A percentile compares a stretch with the other conserved stretches of the same genome.
phyloP scores from a whole-genome alignment of 2,113 vertebrate genomes.

The Oncorhynchus gorbuscha region DNA sequence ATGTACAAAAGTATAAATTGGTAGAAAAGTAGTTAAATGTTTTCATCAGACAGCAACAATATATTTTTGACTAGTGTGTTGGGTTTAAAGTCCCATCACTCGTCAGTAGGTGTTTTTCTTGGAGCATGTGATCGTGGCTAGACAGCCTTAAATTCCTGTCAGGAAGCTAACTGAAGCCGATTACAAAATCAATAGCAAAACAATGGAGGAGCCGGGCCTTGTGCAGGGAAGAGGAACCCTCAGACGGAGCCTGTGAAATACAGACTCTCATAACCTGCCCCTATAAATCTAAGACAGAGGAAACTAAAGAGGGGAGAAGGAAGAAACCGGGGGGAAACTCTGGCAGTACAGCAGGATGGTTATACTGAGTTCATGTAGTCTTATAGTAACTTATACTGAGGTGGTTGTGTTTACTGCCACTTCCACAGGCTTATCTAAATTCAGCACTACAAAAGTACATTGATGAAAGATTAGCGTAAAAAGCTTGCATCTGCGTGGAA shows the following conservation, averaged over 20 bases:
- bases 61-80: conserved; percentile 13
- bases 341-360: neutral
- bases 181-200: conserved; percentile 36
- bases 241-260: neutral
- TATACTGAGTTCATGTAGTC: neutral
- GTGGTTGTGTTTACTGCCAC: neutral
- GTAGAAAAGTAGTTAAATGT: no score
- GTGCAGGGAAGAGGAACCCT: neutral
- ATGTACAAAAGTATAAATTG: no score
- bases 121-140: neutral
- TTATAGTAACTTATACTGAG: neutral
- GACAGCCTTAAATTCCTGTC: conserved; percentile 30
- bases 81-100: conserved; percentile 24
- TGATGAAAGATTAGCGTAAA: conserved; percentile 9
- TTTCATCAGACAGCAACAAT: no score
- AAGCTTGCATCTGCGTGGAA: neutral
- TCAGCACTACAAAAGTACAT: conserved; percentile 7
- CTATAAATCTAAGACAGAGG: conserved; percentile 4
- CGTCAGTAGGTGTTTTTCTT: conserved; percentile 16
- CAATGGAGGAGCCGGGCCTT: neutral
- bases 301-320: neutral
- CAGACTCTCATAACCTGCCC: conserved; percentile 2
- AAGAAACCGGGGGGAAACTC: neutral
- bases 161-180: conserved; percentile 31
- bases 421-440: neutral